phyloP scores from a whole-genome alignment of 2,113 vertebrate genomes.

The Sphyrna mokarran region DNA sequence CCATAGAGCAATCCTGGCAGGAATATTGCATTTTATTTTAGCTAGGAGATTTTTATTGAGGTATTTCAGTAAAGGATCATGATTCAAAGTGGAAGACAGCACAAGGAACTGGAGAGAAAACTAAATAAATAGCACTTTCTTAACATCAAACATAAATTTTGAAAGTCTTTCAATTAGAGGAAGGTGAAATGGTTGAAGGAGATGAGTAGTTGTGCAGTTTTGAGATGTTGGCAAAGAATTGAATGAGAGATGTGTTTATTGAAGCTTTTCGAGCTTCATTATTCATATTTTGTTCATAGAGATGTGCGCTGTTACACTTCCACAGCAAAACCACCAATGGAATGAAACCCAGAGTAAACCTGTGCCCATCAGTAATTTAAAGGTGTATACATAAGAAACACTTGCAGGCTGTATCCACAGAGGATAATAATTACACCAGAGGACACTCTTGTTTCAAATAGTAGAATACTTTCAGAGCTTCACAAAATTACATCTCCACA shows the following conservation, averaged over 20 bases:
- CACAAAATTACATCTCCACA: background rate
- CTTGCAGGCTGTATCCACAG: background rate
- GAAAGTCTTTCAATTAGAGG: background rate
- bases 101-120: background rate
- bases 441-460: slow-evolving; percentile 23
- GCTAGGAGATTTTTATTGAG: background rate
- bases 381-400: background rate
- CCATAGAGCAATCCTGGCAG: background rate
- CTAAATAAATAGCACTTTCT: background rate
- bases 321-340: background rate
- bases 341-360: background rate
- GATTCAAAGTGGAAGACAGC: background rate
- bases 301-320: background rate
- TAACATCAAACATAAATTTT: background rate
- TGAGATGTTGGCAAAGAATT: background rate
- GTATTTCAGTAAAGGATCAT: background rate
- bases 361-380: background rate
- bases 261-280: background rate
- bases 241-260: background rate
- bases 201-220: background rate
- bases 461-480: background rate
- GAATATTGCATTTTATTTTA: background rate
- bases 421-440: background rate
- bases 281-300: background rate
- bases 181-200: background rate